Percentiles rank a stretch among this genome's conserved stretches.
These are phyloP conservation scores for Danio tinwini DNA, from an alignment of 2,797 vertebrate genomes.

Conservation along the genomic window DNA sequence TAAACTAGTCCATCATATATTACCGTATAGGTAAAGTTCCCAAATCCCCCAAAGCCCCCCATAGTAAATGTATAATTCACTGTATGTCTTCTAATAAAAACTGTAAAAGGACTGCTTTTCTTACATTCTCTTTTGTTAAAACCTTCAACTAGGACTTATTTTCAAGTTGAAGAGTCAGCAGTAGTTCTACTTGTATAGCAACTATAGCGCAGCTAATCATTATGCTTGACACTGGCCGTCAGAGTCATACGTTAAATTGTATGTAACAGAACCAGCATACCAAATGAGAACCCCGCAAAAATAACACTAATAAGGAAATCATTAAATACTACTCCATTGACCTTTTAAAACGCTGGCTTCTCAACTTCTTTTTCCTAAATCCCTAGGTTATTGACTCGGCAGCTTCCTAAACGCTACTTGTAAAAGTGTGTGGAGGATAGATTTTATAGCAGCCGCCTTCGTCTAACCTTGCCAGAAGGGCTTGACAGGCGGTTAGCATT, in stretches of 20 bases:
- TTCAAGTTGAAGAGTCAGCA: slow-evolving; percentile 4
- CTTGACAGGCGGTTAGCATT: slow-evolving; percentile 52
- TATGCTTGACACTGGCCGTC: slow-evolving; percentile 57
- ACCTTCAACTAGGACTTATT: background rate
- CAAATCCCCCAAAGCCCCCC: too few species aligned
- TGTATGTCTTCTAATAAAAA: background rate
- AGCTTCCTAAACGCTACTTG: slow-evolving; percentile 66
- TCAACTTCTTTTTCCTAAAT: slow-evolving; percentile 68
- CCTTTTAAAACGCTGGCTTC: slow-evolving; percentile 76
- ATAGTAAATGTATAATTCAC: too few species aligned
- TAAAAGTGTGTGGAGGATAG: slow-evolving; percentile 62
- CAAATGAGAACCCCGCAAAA: slow-evolving; percentile 66
- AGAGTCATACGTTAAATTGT: slow-evolving; percentile 64
- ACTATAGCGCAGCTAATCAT: slow-evolving; percentile 24
- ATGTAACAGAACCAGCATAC: slow-evolving; percentile 60
- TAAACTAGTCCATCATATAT: too few species aligned
- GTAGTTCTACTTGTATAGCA: slow-evolving; percentile 9
- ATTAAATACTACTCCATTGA: slow-evolving; percentile 75
- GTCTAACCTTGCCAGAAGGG: slow-evolving; percentile 60
- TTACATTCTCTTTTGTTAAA: background rate
- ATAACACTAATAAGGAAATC: slow-evolving; percentile 71
- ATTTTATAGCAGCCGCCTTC: slow-evolving; percentile 54
- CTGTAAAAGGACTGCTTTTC: background rate
- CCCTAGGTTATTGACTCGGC: slow-evolving; percentile 73
- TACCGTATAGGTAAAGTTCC: too few species aligned